These are phyloP conservation scores for Cacatua alba DNA, from an alignment of 2,113 vertebrate genomes.

Conservation along the genomic window DNA sequence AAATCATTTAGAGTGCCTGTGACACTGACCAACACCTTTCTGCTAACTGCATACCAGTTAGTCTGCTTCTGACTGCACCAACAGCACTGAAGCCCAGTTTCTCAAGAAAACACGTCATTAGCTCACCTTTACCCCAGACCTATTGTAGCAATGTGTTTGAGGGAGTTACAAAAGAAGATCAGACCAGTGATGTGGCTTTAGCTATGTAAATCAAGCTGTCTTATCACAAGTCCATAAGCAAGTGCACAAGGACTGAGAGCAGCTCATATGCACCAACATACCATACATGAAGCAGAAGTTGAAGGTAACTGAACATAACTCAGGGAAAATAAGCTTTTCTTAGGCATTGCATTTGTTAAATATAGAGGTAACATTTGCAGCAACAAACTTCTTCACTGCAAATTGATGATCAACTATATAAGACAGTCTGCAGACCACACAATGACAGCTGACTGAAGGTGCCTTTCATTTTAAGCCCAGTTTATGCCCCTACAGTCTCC, in stretches of 20 bases:
- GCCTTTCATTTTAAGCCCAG: not conserved
- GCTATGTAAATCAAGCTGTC: rapidly evolving
- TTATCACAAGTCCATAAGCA: not conserved
- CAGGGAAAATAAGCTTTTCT: not conserved
- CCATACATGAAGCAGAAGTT: not conserved
- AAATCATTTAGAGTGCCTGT: not conserved
- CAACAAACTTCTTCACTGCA: not conserved
- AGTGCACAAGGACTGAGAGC: not conserved
- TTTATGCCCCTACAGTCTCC: not conserved
- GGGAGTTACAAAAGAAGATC: not conserved
- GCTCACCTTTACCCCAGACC: not conserved
- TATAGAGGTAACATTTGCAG: not conserved
- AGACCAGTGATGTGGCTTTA: not conserved
- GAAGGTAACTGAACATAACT: not conserved
- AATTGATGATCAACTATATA: not conserved
- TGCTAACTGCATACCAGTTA: not conserved
- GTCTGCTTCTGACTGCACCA: not conserved
- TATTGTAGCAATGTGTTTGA: not conserved
- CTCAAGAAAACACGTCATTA: not conserved
- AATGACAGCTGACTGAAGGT: not conserved
- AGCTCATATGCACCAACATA: not conserved
- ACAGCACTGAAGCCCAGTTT: not conserved
- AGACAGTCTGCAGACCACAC: not conserved
- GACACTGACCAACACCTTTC: not conserved
- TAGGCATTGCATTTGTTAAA: not conserved